Base-by-base conservation (phyloP, 37 sponge, comb jelly and placozoan genomes). In the Axinella damicornis region DNA sequence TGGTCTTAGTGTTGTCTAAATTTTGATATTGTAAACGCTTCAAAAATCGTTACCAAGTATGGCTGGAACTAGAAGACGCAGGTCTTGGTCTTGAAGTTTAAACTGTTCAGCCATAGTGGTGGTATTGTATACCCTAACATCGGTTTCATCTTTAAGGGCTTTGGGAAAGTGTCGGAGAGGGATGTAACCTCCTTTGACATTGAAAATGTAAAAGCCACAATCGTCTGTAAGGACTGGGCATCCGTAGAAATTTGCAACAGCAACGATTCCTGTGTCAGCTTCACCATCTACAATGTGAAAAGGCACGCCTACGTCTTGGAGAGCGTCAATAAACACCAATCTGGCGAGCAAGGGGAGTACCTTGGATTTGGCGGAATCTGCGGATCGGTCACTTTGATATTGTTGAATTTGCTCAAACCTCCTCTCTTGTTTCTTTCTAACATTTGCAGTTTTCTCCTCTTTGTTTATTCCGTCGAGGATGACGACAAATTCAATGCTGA, bases 181-280 rank as follows among this genome's bases (percentile, higher is more conserved):
- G 22, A 86, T 69, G 56, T 79, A 86, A 2, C 92, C 92, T 28
- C 34, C 55, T 12, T 20, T 32, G 22, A 91, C 28, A 38, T 91
- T 62, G 73, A 70, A 86, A 19, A 91, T 66, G 88, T 38, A 91
- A 73, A 73, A 91, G 82, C 87, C 92, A n/a, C 81, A 84, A 57
- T 91, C 92, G 21, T 71, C 35, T 6, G 83, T 37, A 4, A 87
- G 36, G 0, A 91, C 83, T 34, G 88, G 88, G 69, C 83, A 91
- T 24, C 46, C 39, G 22, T 82, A 61, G 64, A 52, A 38, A 57
- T 82, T 76, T 1, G 83, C 92, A 28, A 86, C 61, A 36, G 38
- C 57, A 16, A 73, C 88, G 6, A 77, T 79, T 31, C 57, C 40
- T 33, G 41, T 24, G 53, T 91, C 92, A 32, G 88, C 88, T 25